Base-by-base conservation (phyloP, 2,888 invertebrate genomes). In the Lasioglossum leucozonium region DNA sequence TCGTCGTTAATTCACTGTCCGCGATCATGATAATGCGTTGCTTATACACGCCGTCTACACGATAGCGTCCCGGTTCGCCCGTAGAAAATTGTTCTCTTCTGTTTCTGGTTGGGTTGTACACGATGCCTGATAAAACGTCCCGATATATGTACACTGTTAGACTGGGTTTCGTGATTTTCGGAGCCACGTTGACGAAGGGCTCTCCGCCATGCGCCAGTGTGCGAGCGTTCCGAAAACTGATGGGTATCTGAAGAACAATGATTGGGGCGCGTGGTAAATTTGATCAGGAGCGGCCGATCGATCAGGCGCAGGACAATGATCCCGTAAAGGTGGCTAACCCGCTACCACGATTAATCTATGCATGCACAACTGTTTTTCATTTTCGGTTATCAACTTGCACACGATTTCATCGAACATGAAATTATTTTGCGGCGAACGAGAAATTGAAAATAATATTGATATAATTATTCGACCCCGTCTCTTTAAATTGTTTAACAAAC, bases 1-100 rank as follows among this genome's bases (percentile, higher is more conserved):
- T 82, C 74, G 84, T 85, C 89, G 88, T 90, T 90, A 88, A 89
- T 90, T 89, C 87, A 88, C 87, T 84, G 86, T 90, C 85, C 87
- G 81, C 81, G 81, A 84, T 86, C 85, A 84, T 85, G 90, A 87
- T 81, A 90, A 83, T 84, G 77, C 84, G 72, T 86, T 72, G 80
- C 76, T 82, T 85, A 82, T 86, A 73, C 82, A 82, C 74, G n/a
- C 26, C 76, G 76, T 42, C 76, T 76, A 75, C 78, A 79, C 51
- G 79, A 84, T 80, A 77, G 67, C 71, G 76, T 73, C 37, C 69
- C 51, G 47, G 55, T 58, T 67, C 47, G n/a, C 30, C 13, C 51
- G 26, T 58, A 72, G 55, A 77, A 85, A 80, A 84, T 83, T 79
- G 73, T 82, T 65, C 83, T 79, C 79, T 65, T 44, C 83, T 42